These are phyloP conservation scores for Nezara viridula DNA, from an alignment of 2,888 invertebrate genomes.

Conservation along the genomic window DNA sequence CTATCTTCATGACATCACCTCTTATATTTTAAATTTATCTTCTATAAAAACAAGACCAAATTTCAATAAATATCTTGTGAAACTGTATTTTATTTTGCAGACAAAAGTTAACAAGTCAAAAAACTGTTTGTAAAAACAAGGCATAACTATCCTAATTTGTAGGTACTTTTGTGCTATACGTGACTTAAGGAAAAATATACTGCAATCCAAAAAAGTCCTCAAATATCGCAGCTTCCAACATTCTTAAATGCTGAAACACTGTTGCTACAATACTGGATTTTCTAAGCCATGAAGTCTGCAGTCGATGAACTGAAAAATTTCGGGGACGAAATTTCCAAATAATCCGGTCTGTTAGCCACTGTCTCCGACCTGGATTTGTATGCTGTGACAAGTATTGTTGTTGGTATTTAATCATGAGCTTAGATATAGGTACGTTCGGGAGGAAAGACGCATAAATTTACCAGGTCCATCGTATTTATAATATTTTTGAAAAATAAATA, in stretches of 20 bases:
- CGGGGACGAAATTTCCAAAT: conserved; percentile 18
- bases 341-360: background rate
- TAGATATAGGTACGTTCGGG: too few species aligned
- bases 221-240: background rate
- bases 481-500: too few species aligned
- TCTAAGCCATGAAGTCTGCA: conserved; percentile 21
- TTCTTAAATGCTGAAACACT: background rate
- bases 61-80: background rate
- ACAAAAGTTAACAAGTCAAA: background rate
- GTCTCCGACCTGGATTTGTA: background rate
- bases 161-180: too few species aligned
- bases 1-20: conserved; percentile 2
- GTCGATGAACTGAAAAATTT: conserved; percentile 18
- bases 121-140: too few species aligned
- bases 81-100: background rate
- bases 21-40: background rate
- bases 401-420: background rate
- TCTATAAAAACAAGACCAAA: background rate
- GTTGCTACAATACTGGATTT: conserved; percentile 20
- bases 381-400: background rate
- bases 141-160: too few species aligned
- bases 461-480: too few species aligned
- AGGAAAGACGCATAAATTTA: too few species aligned
- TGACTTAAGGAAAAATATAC: background rate
- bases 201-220: background rate